phyloP scores from a whole-genome alignment of 1,140 invertebrate genomes.

The Euura saliciscinereae region DNA sequence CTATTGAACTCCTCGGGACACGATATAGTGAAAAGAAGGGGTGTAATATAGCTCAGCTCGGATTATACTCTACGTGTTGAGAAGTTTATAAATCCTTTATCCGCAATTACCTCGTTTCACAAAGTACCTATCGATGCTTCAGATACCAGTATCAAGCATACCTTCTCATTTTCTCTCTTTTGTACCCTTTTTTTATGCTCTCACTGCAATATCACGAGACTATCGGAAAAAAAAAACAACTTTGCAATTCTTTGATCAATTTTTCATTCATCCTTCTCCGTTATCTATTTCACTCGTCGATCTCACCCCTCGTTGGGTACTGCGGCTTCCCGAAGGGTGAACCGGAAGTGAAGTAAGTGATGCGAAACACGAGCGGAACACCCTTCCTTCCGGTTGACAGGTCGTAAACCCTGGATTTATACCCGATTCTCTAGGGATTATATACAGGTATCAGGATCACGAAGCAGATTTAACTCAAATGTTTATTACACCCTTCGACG shows the following conservation, averaged over 20 bases:
- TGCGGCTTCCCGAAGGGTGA: neutral
- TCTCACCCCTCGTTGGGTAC: neutral
- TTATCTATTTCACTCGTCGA: too few relatives aligned
- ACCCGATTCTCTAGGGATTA: neutral
- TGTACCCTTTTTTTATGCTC: too few relatives aligned
- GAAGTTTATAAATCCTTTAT: neutral
- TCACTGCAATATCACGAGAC: too few relatives aligned
- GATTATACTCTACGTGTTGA: neutral
- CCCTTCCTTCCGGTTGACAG: slow-evolving; percentile 6
- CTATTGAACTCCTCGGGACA: neutral
- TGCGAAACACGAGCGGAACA: neutral
- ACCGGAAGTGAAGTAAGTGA: neutral
- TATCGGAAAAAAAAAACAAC: too few relatives aligned
- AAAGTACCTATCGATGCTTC: too few relatives aligned
- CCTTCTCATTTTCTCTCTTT: too few relatives aligned
- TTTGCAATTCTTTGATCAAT: too few relatives aligned
- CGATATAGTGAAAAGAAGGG: neutral
- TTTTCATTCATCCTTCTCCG: too few relatives aligned
- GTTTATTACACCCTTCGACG: too few relatives aligned
- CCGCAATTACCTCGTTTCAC: neutral
- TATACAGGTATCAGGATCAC: neutral
- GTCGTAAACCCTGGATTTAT: neutral
- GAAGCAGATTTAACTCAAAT: too few relatives aligned
- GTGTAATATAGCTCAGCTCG: neutral
- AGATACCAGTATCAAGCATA: too few relatives aligned